Evolutionary conservation across 2,113 vertebrate genomes (phyloP).

Genomic region (Amblyornis subalaris): DNA sequence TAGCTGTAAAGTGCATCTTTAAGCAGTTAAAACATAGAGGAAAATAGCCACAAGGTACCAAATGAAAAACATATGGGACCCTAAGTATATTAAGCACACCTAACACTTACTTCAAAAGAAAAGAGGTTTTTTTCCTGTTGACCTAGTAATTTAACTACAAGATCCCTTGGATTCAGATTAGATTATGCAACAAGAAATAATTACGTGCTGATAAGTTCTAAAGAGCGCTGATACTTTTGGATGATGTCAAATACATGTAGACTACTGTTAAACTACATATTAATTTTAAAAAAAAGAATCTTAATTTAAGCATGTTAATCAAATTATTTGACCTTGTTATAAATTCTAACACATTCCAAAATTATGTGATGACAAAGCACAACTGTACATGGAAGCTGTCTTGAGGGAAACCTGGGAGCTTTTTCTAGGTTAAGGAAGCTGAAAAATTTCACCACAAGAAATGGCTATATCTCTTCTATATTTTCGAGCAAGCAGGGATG

Average conservation of each 20-base stretch:
- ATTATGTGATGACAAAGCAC: neutral
- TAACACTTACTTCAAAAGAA: neutral
- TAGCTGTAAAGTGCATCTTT: neutral
- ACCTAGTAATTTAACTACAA: neutral
- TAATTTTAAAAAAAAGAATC: neutral
- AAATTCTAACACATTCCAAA: neutral
- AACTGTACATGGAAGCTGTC: neutral
- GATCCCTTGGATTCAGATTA: neutral
- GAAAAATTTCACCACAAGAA: neutral
- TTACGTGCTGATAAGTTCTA: neutral
- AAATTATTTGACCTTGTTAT: neutral
- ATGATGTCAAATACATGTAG: neutral
- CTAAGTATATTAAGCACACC: neutral
- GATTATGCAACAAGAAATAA: neutral
- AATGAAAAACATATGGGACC: neutral
- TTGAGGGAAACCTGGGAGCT: neutral
- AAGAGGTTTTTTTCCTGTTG: neutral
- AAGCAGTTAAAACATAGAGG: neutral
- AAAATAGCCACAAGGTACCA: neutral
- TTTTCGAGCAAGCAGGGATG: neutral
- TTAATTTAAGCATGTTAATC: neutral
- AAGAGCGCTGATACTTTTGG: neutral
- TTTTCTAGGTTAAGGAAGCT: neutral
- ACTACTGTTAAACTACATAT: neutral
- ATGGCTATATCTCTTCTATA: neutral